Base-by-base conservation (phyloP, 1,140 invertebrate genomes). In the Branchinecta lynchi region DNA sequence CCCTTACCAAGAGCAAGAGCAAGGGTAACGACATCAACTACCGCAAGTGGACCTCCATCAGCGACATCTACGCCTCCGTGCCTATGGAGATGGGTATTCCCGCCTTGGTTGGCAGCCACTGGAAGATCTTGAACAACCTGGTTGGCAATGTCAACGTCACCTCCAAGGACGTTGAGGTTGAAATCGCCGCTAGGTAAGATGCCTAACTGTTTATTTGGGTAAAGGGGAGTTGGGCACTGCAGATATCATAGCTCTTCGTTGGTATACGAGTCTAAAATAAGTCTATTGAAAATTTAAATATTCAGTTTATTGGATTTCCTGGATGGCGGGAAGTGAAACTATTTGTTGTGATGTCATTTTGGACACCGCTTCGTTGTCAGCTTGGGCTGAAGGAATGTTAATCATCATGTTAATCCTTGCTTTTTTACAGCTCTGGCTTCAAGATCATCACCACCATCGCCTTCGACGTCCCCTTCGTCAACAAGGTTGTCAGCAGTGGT, bases 11-110 rank as follows among this genome's bases (percentile, higher is more conserved):
- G 32, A 32, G 32, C 32, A 32, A 32, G 3, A 20, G 51, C 51
- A 60, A 60, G 51, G 51, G 51, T 20, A 60, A 20, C 51, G 51
- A 60, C 17, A 60, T 60, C 51, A 60, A 60, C 51, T 60, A 60
- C 51, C 12, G 51, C 12, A 60, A 20, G 12, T 60, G 51, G 51
- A 15, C 51, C 12, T 15, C 12, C 2, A 15, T 60, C 17, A 20
- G 51, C 3, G 51, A 60, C 51, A 60, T 60, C 51, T 60, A 60
- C 6, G 51, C 51, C 12, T 60, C 51, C 17, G 51, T 60, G 17
- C 51, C 51, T 60, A 60, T 60, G 51, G 51, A 12, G 17, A 60
- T 60, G 51, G 51, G 51, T 60, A 60, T 60, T 6, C 51, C 51
- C 17, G 12, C 17, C 12, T 60, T 20, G 17, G 51, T 60, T 60